A percentile compares a stretch with the other conserved stretches of the same genome.
Conservation (phyloP, 2,113 vertebrate species). For the Crocuta crocuta region DNA sequence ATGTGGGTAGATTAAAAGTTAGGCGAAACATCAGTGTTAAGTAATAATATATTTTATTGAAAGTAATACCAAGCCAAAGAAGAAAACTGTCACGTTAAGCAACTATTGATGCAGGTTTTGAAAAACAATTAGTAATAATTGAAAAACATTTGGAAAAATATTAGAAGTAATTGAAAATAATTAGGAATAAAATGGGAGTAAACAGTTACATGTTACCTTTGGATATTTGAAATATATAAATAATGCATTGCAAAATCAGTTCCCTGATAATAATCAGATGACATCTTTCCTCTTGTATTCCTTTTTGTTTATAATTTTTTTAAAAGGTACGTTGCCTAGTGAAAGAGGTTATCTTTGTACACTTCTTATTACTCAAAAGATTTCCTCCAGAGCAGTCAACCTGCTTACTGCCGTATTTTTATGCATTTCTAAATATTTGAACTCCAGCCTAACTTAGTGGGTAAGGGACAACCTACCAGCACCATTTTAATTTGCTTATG, state of each 20-base stretch:
- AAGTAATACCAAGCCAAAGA: not conserved
- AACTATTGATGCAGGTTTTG: not conserved
- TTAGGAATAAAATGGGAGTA: conserved; percentile 10
- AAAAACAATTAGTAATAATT: conserved; percentile 34
- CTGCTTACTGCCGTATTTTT: accelerated
- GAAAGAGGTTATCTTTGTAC: not conserved
- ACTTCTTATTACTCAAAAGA: not conserved
- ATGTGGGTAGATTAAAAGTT: not conserved
- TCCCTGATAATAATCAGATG: not conserved
- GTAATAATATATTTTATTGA: not conserved
- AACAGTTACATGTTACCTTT: not conserved
- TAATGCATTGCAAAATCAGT: not conserved
- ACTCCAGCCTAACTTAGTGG: not conserved
- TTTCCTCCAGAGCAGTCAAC: not conserved
- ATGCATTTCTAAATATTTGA: too few species aligned
- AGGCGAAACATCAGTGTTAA: not conserved
- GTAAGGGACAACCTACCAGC: not conserved
- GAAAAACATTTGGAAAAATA: not conserved
- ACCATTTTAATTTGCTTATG: not conserved
- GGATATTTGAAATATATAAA: conserved; percentile 28
- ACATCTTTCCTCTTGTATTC: not conserved
- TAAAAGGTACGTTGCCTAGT: not conserved
- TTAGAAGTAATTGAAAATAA: conserved; percentile 29
- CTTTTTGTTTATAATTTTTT: not conserved
- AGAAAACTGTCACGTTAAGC: not conserved